phyloP scores from a whole-genome alignment of 2,888 invertebrate species.

The Amphipyra berbera region DNA sequence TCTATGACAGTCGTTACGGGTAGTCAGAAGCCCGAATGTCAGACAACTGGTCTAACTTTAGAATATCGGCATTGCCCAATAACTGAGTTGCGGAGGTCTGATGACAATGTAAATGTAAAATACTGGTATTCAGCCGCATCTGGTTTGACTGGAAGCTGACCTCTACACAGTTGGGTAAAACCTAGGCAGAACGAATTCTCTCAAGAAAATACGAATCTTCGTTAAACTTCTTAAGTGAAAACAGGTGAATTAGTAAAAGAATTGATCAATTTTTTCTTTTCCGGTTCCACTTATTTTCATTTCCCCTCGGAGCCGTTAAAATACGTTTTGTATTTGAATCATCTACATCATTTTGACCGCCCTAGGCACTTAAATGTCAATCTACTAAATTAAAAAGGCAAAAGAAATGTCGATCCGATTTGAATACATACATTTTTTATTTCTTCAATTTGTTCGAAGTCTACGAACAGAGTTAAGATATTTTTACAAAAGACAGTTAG shows the following conservation, averaged over 20 bases:
- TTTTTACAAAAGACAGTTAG: conserved; percentile 52
- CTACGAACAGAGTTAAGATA: conserved; percentile 16
- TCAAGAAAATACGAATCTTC: neutral
- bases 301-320: neutral
- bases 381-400: conserved; percentile 46
- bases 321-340: conserved; percentile 26
- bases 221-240: neutral
- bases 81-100: too few species aligned
- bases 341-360: conserved; percentile 23
- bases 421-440: conserved; percentile 62
- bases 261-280: neutral
- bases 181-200: too few species aligned
- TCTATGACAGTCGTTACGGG: too few species aligned
- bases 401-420: conserved; percentile 56
- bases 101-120: too few species aligned
- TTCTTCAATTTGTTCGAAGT: conserved; percentile 38
- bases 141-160: too few species aligned
- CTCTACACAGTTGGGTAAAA: too few species aligned
- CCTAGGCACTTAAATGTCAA: conserved; percentile 35
- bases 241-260: conserved; percentile 15
- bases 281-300: conserved; percentile 1
- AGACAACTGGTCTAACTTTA: too few species aligned
- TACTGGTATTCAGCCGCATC: too few species aligned
- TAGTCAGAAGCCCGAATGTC: too few species aligned
- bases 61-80: too few species aligned